Base-by-base conservation (phyloP, 1,140 invertebrate genomes). In the Stegodyphus mimosarum region DNA sequence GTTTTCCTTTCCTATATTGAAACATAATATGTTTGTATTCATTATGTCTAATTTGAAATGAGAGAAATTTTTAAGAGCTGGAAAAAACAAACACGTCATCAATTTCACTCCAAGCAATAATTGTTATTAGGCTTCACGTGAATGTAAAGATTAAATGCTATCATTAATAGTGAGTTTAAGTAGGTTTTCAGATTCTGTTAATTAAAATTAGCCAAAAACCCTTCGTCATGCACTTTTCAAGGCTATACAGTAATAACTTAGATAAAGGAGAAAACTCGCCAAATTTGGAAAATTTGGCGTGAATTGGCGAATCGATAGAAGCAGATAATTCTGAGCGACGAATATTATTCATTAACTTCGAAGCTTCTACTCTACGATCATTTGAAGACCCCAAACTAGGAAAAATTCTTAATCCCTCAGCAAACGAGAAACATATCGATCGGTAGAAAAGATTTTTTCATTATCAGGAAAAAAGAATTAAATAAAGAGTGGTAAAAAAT, bases 301-400 rank as follows among this genome's bases (percentile, higher is more conserved):
- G 11, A 49, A 51, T 67, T 78, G 76, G 76, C 63, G 67, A 80
- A 80, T 80, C 77, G 77, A 80, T 80, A 49, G 18, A 49, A 48
- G 18, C 9, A 50, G n/a, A 18, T 48, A 53, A 33, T 33, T 33
- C 33, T 10, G 48, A 33, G 64, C 69, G 60, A 52, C 55, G 79
- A 81, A 81, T 81, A 73, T 81, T 81, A 81, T 81, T 81, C 79
- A 81, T 81, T 81, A 81, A 81, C 77, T 80, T 80, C 53, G 50
- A 73, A 81, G 73, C 77, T 80, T 80, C 53, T 50, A 73, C 33
- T 55, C 67, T 80, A 80, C 77, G 60, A 64, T 52, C 77, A 55
- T 80, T 80, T 80, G 51, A 50, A 67, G 60, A 49, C 77, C 77
- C 69, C 64, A 80, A 80, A 80, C 77, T 80, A 80, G 66, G 55